These are phyloP conservation scores for Brachionus rubens DNA, from an alignment of 1,140 invertebrate genomes.

Conservation along the genomic window DNA sequence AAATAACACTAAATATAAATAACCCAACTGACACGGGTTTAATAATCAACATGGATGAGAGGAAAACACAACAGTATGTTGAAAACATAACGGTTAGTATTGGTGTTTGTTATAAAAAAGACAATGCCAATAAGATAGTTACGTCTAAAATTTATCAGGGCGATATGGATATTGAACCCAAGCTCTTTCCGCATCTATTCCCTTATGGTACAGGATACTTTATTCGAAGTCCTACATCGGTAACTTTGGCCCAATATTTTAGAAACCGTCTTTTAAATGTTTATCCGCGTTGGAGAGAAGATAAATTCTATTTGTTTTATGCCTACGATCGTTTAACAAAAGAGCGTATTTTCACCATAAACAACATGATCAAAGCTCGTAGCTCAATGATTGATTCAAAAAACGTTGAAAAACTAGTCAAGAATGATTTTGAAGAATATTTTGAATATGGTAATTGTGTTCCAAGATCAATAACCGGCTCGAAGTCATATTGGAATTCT, in stretches of 20 bases:
- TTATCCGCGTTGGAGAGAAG: not conserved
- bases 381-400: too few relatives aligned
- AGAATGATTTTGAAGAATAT: too few relatives aligned
- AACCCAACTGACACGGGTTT: not conserved
- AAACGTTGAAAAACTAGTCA: too few relatives aligned
- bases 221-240: not conserved
- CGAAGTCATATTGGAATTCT: too few relatives aligned
- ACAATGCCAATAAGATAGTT: not conserved
- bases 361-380: not conserved
- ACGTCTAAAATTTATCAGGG: not conserved
- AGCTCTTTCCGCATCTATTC: not conserved
- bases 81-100: not conserved
- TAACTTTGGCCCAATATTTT: conserved; percentile 1
- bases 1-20: too few relatives aligned
- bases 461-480: too few relatives aligned
- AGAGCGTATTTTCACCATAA: not conserved
- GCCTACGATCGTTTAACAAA: not conserved
- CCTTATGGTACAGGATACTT: not conserved
- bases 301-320: not conserved
- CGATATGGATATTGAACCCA: not conserved
- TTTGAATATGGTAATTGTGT: too few relatives aligned
- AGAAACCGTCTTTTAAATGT: not conserved
- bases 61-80: not conserved
- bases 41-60: not conserved
- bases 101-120: not conserved